These are phyloP conservation scores for Drosophila nigrodunni DNA, from an alignment of 1,140 invertebrate species.

Conservation along the genomic window DNA sequence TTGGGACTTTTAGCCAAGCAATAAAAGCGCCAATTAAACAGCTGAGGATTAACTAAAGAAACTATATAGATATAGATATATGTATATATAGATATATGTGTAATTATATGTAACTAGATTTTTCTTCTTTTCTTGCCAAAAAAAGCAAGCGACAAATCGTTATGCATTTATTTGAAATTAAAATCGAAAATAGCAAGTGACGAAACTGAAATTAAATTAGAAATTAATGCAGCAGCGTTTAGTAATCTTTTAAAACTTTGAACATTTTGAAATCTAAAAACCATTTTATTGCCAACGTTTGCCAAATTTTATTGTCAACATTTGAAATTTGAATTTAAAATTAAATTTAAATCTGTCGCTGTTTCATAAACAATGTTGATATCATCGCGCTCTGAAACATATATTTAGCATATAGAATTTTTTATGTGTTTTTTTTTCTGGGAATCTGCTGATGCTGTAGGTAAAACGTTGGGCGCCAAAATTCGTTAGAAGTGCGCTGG, in stretches of 20 bases:
- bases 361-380: conserved; percentile 44
- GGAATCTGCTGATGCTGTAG: conserved; percentile 7
- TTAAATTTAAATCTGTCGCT: conserved; percentile 5
- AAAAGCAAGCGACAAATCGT: conserved; percentile 17
- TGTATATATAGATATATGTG: conserved; percentile 5
- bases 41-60: conserved; percentile 57
- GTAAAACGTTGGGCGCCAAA: conserved; percentile 2
- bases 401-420: conserved; percentile 29
- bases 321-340: conserved; percentile 5
- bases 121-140: conserved; percentile 40
- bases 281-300: conserved; percentile 26
- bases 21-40: conserved; percentile 63
- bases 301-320: conserved; percentile 43
- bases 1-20: neutral
- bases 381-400: conserved; percentile 29
- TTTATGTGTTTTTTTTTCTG: conserved; percentile 29
- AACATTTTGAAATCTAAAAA: conserved; percentile 12
- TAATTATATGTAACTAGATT: conserved; percentile 8
- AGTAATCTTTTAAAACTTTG: neutral
- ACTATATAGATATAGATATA: conserved; percentile 9
- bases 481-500: neutral
- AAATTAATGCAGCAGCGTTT: conserved; percentile 1
- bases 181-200: conserved; percentile 71
- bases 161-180: conserved; percentile 40
- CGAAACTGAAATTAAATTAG: conserved; percentile 28